Evolutionary conservation across 2,888 invertebrate genomes (phyloP).

Genomic region (Dolomedes plantarius): DNA sequence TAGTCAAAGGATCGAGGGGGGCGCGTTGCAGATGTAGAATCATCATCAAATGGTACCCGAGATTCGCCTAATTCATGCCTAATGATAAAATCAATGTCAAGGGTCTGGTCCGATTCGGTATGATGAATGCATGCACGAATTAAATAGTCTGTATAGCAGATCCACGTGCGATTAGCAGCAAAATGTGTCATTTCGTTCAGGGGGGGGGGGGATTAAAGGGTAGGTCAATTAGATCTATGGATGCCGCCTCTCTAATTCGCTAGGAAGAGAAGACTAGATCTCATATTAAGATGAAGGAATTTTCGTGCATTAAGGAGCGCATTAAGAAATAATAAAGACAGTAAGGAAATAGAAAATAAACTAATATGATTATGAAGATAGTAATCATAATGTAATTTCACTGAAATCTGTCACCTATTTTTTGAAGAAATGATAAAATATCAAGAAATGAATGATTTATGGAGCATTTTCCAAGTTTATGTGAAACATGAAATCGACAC

Average conservation of each 20-base stretch:
- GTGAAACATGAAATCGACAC: no score
- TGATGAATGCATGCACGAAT: conserved; percentile 66
- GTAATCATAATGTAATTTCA: no score
- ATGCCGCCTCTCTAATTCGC: conserved; percentile 1
- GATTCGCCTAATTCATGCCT: conserved; percentile 68
- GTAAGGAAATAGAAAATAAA: no score
- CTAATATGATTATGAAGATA: no score
- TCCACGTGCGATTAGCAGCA: conserved; percentile 24
- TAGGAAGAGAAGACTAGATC: not conserved
- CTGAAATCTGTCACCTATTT: no score
- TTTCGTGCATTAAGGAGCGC: not conserved
- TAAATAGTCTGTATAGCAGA: conserved; percentile 59
- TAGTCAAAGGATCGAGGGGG: conserved; percentile 56
- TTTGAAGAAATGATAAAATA: no score
- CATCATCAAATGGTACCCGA: conserved; percentile 60
- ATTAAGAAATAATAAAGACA: not conserved
- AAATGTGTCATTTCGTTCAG: conserved; percentile 53
- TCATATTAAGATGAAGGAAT: not conserved
- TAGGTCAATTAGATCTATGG: conserved; percentile 65
- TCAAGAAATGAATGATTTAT: no score
- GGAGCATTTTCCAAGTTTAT: no score
- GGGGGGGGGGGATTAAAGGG: conserved; percentile 64
- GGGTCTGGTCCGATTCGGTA: conserved; percentile 21
- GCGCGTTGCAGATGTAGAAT: conserved; percentile 34
- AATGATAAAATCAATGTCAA: conserved; percentile 71